Evolutionary conservation across 2,888 invertebrate genomes (phyloP).

Genomic region (Eupithecia subumbrata): DNA sequence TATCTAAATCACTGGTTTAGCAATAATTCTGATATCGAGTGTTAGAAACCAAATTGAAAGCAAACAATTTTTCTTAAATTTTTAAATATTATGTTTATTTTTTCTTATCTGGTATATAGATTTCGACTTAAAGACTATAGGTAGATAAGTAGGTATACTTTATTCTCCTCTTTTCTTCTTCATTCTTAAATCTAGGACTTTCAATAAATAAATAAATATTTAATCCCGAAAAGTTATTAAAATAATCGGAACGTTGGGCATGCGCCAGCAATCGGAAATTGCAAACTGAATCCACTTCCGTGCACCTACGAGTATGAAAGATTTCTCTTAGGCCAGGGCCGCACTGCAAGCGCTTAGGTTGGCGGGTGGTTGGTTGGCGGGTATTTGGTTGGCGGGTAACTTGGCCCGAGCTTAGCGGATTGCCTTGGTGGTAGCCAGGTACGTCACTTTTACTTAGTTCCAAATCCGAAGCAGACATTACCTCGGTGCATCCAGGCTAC

Average conservation of each 20-base stretch:
- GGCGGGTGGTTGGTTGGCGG: background rate
- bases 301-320: constrained; percentile 30
- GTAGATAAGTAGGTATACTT: background rate
- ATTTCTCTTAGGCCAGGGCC: constrained; percentile 25
- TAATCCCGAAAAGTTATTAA: constrained; percentile 37
- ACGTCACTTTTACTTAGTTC: background rate
- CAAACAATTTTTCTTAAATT: background rate
- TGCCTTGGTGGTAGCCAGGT: background rate
- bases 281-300: constrained; percentile 45
- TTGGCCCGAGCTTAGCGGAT: background rate
- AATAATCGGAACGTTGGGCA: constrained; percentile 44
- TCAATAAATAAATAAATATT: constrained; percentile 24
- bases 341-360: background rate
- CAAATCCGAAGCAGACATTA: background rate
- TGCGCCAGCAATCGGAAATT: constrained; percentile 46
- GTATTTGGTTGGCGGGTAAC: no score
- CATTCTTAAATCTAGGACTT: background rate
- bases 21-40: background rate
- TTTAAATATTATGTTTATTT: background rate
- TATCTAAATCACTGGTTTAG: background rate
- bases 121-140: background rate
- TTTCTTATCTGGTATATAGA: background rate
- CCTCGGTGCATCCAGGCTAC: background rate
- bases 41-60: background rate
- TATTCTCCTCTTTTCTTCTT: background rate